Conservation (phyloP, 1,140 invertebrate genomes). For the Apis laboriosa region DNA sequence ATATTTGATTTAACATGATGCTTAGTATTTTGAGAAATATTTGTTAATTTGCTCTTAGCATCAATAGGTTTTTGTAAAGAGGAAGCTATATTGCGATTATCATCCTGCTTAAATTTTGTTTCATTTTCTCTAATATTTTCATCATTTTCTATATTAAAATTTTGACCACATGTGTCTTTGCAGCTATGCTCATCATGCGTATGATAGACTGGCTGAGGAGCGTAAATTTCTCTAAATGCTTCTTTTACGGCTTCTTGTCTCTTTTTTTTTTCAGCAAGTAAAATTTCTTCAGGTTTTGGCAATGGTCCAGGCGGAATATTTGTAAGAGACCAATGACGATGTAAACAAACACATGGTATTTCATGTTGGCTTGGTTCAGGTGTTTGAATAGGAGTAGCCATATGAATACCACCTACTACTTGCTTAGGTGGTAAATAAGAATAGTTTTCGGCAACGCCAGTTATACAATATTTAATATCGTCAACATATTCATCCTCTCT, state of each 20-base stretch:
- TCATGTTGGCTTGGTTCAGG: constrained; percentile 56
- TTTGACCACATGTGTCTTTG: background rate
- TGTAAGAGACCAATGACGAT: constrained; percentile 60
- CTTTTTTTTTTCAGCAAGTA: constrained; percentile 26
- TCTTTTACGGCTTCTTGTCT: constrained; percentile 27
- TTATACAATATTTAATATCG: constrained; percentile 57
- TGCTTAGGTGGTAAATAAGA: constrained; percentile 41
- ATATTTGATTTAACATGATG: background rate
- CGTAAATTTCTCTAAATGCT: constrained; percentile 44
- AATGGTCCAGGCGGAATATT: constrained; percentile 44
- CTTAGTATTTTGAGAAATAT: background rate
- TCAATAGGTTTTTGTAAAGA: background rate
- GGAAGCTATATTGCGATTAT: background rate
- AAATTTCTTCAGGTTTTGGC: constrained; percentile 5
- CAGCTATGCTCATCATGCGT: background rate
- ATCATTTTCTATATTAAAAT: background rate
- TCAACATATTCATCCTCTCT: constrained; percentile 36
- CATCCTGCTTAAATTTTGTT: too few species aligned
- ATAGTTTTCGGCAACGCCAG: constrained; percentile 51
- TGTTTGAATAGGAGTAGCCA: constrained; percentile 67
- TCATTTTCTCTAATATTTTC: background rate
- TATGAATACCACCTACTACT: constrained; percentile 61
- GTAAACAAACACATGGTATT: constrained; percentile 24
- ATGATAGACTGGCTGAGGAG: background rate
- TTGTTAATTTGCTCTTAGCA: background rate